Evolutionary conservation across 2,113 vertebrate species (phyloP).

Genomic region (Mus pahari): DNA sequence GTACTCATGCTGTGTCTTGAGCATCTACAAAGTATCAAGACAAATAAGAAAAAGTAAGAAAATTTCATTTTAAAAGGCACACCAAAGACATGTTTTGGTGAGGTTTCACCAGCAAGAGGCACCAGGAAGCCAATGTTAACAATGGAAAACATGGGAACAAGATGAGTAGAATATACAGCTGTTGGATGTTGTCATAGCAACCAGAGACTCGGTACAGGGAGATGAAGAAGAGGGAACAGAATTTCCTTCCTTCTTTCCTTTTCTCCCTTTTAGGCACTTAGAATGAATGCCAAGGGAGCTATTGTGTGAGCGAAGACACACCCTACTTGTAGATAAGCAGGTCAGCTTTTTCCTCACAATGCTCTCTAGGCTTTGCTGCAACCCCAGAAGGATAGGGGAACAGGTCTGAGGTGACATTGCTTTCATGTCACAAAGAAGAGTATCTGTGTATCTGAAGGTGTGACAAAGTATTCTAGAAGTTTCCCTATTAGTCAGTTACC

Average conservation of each 20-base stretch:
- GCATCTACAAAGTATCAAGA: neutral
- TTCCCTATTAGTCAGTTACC: neutral
- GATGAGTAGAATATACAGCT: neutral
- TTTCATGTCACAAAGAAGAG: neutral
- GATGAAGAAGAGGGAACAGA: neutral
- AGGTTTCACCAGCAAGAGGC: neutral
- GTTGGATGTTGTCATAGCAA: slow-evolving; percentile 24
- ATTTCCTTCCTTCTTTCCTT: slow-evolving; percentile 45
- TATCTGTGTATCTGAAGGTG: neutral
- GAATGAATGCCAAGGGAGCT: neutral
- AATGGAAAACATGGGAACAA: neutral
- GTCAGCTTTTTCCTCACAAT: neutral
- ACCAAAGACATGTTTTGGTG: neutral
- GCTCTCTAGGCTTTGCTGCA: neutral
- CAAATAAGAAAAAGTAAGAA: neutral
- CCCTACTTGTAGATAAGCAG: neutral
- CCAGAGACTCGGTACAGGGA: neutral
- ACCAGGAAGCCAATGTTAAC: neutral
- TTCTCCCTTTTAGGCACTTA: neutral
- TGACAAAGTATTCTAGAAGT: neutral
- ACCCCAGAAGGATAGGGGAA: neutral
- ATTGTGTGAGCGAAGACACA: neutral
- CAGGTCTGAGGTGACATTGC: neutral
- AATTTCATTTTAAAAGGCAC: neutral
- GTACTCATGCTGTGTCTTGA: neutral